Evolutionary conservation across 2,797 vertebrate species (phyloP), one percentile per base, ranked within the genome.

Genomic region (Pantherophis vulpinus): DNA sequence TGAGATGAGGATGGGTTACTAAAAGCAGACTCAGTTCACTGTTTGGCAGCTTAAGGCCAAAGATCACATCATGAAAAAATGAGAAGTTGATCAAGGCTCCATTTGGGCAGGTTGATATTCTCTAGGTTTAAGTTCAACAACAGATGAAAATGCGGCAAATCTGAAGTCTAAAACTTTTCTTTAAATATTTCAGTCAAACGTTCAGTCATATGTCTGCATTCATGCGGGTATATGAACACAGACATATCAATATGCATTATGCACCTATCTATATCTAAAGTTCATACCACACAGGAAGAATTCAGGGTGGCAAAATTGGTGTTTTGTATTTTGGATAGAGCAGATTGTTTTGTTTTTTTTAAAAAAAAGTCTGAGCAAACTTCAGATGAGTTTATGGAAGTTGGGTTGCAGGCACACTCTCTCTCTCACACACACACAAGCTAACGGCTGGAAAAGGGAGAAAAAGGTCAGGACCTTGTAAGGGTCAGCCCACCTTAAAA

Each of bases 1-100:
- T 99, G 99, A 99, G 98, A 99, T 99, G 99, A 98, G 96, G 97
- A 98, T 99, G 98, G 98, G 97, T 97, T 98, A 97, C 98, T 97
- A 98, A 98, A 98, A 98, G 98, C 98, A 98, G 98, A 98, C 98
- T 98, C 97, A 97, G 98, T 98, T 98, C 98, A 98, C 97, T 95
- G 98, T 99, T 98, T 98, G 93, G 98, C 98, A 98, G 97, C 98
- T 94, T 97, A 97, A 98, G 97, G 97, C 97, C 97, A 97, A 98
- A 97, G 97, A 96, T 98, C 97, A 97, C 97, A 98, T 97, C 97
- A 98, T 97, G 98, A 98, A 97, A 96, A 98, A 96, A 97, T 59
- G 96, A 96, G 97, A 89, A 98, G 98, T 98, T 97, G 95, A 97
- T 98, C 98, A 97, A 98, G 97, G 97, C 96, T 98, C 97, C 98